Conservation (phyloP, 2,113 vertebrate genomes). For the Arothron firmamentum region DNA sequence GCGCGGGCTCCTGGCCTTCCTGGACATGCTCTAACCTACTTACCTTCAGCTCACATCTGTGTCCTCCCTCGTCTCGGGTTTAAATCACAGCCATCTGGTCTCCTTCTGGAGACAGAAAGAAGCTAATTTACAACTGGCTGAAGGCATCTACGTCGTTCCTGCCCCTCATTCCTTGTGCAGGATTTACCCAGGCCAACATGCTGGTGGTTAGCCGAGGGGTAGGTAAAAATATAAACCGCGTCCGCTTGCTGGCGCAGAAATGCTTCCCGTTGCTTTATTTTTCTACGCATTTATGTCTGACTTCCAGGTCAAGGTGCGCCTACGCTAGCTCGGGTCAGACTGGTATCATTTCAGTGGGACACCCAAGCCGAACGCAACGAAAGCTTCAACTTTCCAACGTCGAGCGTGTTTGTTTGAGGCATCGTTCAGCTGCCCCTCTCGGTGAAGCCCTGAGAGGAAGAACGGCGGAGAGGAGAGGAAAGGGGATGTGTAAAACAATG, state of each 20-base stretch:
- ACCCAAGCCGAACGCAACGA: too few species aligned
- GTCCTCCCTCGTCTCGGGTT: constrained; percentile 11
- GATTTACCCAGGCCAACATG: too few species aligned
- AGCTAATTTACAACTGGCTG: constrained; percentile 50
- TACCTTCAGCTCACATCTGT: neutral
- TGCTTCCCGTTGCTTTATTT: too few species aligned
- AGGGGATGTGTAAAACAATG: constrained; percentile 31
- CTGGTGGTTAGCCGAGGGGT: too few species aligned
- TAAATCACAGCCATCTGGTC: constrained; percentile 58
- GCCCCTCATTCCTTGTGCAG: too few species aligned
- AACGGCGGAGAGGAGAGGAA: constrained; percentile 15
- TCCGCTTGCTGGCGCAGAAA: too few species aligned
- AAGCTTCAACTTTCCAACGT: too few species aligned
- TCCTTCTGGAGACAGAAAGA: constrained; percentile 35
- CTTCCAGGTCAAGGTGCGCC: too few species aligned
- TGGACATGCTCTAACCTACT: constrained; percentile 3
- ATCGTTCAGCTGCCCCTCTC: constrained; percentile 10
- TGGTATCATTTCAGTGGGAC: too few species aligned
- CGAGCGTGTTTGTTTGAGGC: neutral
- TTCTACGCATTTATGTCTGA: too few species aligned
- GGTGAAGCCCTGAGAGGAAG: constrained; percentile 1
- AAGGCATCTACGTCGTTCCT: neutral
- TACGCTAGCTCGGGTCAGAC: too few species aligned
- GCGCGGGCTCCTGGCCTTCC: constrained; percentile 1
- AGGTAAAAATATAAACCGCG: too few species aligned